Base-by-base conservation (phyloP, 37 sponge, comb jelly and placozoan species). In the Dysidea cf. avara region DNA sequence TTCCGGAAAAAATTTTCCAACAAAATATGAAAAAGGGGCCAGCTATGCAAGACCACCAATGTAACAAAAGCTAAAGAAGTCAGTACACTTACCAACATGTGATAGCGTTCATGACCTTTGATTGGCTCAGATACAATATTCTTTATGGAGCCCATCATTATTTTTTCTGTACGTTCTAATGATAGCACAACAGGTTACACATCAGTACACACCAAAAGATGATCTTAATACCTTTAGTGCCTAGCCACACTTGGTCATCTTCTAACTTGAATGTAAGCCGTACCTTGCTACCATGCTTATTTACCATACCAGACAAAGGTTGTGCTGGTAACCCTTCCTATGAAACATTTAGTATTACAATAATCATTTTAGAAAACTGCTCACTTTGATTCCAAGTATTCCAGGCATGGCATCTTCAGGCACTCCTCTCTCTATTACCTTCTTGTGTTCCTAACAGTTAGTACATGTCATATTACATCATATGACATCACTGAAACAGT, bases 391-490 rank as follows among this genome's bases (percentile, higher is more conserved):
- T 48, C 78, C 55, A 43, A 43, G 80, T 7, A 81, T 63, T 31
- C 92, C 96, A 0, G 83, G 83, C 24, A 79, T 66, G 9, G 82
- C 81, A 72, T 91, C 96, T 14, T 96, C 96, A 20, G 96, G 96
- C 46, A 66, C 82, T 0, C 96, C 96, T 49, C 88, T 96, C 53
- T 87, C 92, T 20, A 96, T 56, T 0, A 96, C 52, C 64, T 82
- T 90, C 60, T 79, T 82, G 80, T 95, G 96, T 7, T 86, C 78
- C 80, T 85, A 9, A 12, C 5, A 9, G 46, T 43, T 12, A 9
- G 9, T 9, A 43, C 46, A 43, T n/a, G n/a, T n/a, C n/a, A n/a
- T n/a, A n/a, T n/a, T n/a, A 43, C 46, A 5, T 43, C 46, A 43
- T 9, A 43, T 9, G 9, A 5, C 5, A 43, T 12, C 46, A 43